Evolutionary conservation across 2,888 invertebrate genomes (phyloP), one percentile per base, ranked within the genome.

Genomic region (Apamea crenata): DNA sequence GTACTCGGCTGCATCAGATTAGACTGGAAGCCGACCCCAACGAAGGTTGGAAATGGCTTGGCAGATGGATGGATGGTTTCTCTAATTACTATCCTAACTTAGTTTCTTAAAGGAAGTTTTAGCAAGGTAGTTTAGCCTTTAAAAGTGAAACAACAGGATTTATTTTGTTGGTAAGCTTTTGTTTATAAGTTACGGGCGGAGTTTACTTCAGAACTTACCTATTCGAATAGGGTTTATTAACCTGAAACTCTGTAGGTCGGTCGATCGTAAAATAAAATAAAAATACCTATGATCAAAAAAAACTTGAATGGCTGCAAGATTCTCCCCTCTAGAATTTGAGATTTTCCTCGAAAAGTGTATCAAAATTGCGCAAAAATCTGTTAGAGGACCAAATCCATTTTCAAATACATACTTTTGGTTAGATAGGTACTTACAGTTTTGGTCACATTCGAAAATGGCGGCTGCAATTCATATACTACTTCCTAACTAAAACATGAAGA

Each of bases 401-500:
- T n/a, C 0, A 29, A 44, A 56, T 56, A n/a, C 10, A 29, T 74
- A 61, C 3, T 16, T 65, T 32, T 61, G 18, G 70, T 63, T n/a
- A 75, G 29, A 74, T 68, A n/a, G n/a, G n/a, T n/a, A n/a, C n/a
- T n/a, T n/a, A 59, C 66, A 66, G 29, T 50, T 84, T 56, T 36
- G 61, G 56, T 25, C 56, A 10, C 40, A 61, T 72, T 74, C 12
- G 18, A 85, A 81, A 77, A 85, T 85, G 88, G 77, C 72, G 68
- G 4, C 61, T 56, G 32, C 47, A 71, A 69, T 50, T 74, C 72
- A 77, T 77, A 74, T 72, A 87, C 74, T 71, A 85, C 74, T 85
- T 72, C 72, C 63, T 36, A 77, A 77, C 74, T 75, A 69, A 81
- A 88, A 85, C 82, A 72, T 85, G 88, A 87, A 75, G 83, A 82